Percentiles rank a stretch among this genome's conserved stretches.
phyloP scores from a whole-genome alignment of 2,113 vertebrate species.

The Columba livia region DNA sequence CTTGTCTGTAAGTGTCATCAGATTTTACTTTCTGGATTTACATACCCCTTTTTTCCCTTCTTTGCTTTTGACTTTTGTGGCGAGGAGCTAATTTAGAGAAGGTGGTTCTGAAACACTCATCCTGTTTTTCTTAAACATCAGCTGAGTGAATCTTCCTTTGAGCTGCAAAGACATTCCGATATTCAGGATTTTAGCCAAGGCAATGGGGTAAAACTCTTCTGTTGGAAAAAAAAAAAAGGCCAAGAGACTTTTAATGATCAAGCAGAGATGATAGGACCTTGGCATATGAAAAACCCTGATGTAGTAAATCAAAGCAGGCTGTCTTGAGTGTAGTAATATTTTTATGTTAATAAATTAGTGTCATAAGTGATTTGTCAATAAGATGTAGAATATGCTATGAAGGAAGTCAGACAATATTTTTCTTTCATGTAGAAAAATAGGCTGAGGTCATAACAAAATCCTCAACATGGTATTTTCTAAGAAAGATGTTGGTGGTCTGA shows the following conservation, averaged over 20 bases:
- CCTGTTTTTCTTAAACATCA: not conserved
- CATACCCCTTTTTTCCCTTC: fast-evolving
- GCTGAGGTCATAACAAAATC: constrained; percentile 49
- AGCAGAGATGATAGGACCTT: constrained; percentile 54
- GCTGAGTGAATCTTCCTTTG: not conserved
- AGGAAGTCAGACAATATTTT: constrained; percentile 59
- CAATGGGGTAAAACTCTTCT: not conserved
- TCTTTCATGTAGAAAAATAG: constrained; percentile 17
- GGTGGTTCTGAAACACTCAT: not conserved
- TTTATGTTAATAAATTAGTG: constrained; percentile 64
- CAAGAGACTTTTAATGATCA: constrained; percentile 25
- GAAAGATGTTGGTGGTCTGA: not conserved
- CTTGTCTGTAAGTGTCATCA: not conserved
- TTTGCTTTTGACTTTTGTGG: not conserved
- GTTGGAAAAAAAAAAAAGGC: not conserved
- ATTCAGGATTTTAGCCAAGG: constrained; percentile 12
- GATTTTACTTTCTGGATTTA: not conserved
- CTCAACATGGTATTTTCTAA: not conserved
- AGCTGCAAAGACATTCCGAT: not conserved
- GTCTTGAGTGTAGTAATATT: constrained; percentile 49
- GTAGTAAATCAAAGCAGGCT: constrained; percentile 56
- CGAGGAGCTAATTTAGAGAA: not conserved
- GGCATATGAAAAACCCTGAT: constrained; percentile 31
- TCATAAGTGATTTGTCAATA: constrained; percentile 62
- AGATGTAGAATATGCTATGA: constrained; percentile 48